These are phyloP conservation scores for Heterotis niloticus DNA, from an alignment of 2,113 vertebrate species.

Conservation along the genomic window DNA sequence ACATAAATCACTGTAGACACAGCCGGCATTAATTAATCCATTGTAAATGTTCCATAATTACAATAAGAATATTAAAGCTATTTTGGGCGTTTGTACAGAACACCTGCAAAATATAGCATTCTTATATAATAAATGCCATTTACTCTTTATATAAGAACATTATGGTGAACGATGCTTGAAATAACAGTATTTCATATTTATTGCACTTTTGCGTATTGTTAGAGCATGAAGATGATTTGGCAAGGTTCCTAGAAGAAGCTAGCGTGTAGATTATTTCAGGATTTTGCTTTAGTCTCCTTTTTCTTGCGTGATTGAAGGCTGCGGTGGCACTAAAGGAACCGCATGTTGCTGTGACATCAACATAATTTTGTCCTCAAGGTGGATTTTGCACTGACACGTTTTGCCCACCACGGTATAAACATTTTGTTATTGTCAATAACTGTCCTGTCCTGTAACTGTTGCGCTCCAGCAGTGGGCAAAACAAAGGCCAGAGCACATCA, in stretches of 20 bases:
- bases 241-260: neutral
- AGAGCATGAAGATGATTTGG: neutral
- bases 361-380: too few species aligned
- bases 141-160: neutral
- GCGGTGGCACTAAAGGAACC: neutral
- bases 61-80: neutral
- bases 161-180: neutral
- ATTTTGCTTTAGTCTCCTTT: neutral
- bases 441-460: neutral
- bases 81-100: neutral
- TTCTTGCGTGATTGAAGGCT: neutral
- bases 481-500: neutral
- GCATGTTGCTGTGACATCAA: neutral
- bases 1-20: constrained; percentile 1
- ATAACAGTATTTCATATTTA: neutral
- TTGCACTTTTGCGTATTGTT: neutral
- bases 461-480: neutral
- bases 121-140: neutral
- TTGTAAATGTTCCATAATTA: neutral
- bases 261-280: neutral
- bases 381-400: neutral
- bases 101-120: neutral
- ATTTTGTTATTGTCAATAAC: neutral
- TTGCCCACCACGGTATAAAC: neutral
- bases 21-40: constrained; percentile 1